Evolutionary conservation across 2,797 vertebrate species (phyloP).

Genomic region (Aplochiton taeniatus): DNA sequence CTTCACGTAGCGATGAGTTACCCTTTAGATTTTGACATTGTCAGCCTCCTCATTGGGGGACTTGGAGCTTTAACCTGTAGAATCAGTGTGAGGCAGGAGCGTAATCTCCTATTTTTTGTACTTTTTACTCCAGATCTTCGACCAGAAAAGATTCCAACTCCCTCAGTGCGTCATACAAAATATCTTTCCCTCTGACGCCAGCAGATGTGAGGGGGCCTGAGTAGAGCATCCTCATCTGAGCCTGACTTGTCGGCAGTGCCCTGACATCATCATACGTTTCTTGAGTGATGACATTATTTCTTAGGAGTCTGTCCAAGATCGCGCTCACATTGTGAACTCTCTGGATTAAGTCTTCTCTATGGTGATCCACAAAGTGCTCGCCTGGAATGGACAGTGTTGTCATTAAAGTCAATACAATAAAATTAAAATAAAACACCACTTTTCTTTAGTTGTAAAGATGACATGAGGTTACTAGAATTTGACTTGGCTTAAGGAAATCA

Average conservation of each 20-base stretch:
- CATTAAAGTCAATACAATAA: no score
- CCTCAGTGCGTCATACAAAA: constrained; percentile 42
- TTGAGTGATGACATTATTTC: not conserved
- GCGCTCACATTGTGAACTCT: constrained; percentile 7
- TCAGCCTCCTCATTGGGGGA: no score
- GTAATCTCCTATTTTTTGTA: no score
- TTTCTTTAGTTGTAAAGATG: no score
- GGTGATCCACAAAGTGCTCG: constrained; percentile 46
- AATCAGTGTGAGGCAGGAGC: no score
- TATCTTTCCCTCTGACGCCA: constrained; percentile 13
- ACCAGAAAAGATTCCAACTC: constrained; percentile 8
- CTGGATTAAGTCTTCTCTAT: accelerated
- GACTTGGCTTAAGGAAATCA: no score
- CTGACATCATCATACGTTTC: constrained; percentile 25
- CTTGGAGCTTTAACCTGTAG: no score
- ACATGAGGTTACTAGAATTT: no score
- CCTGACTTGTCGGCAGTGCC: accelerated
- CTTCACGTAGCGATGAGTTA: no score
- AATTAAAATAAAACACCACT: no score
- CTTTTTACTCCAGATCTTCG: constrained; percentile 24
- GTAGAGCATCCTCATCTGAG: constrained; percentile 24
- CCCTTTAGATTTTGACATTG: no score
- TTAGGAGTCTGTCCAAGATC: constrained; percentile 55
- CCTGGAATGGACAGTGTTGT: constrained; percentile 14
- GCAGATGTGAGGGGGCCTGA: not conserved